These are phyloP conservation scores for Drosophila ogumai DNA, from an alignment of 1,140 invertebrate species.

Conservation along the genomic window DNA sequence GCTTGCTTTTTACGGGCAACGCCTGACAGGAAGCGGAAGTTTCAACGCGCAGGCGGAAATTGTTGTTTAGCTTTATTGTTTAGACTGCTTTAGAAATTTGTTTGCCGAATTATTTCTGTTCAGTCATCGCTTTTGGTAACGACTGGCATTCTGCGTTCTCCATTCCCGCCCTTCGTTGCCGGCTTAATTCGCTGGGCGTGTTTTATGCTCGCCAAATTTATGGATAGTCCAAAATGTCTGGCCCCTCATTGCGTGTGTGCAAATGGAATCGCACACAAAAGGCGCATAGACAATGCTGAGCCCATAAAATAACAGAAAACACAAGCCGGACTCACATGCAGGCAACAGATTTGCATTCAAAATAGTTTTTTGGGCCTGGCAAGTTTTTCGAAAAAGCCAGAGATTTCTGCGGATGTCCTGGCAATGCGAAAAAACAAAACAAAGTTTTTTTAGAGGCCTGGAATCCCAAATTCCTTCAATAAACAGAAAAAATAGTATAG, in stretches of 20 bases:
- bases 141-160: constrained; percentile 15
- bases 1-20: constrained; percentile 58
- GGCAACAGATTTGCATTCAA: constrained; percentile 51
- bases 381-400: constrained; percentile 19
- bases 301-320: constrained; percentile 55
- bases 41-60: constrained; percentile 78
- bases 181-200: constrained; percentile 69
- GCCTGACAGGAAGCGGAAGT: constrained; percentile 76
- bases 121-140: constrained; percentile 60
- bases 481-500: not conserved
- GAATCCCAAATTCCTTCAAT: not conserved
- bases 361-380: constrained; percentile 30
- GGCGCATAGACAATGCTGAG: constrained; percentile 20
- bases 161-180: constrained; percentile 8
- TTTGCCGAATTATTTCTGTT: constrained; percentile 80
- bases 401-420: constrained; percentile 16
- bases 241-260: constrained; percentile 43
- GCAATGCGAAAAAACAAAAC: not conserved
- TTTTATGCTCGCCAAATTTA: constrained; percentile 63
- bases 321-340: constrained; percentile 55
- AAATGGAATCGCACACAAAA: constrained; percentile 7
- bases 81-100: constrained; percentile 80
- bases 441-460: no score
- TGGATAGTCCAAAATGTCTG: constrained; percentile 52
- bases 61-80: constrained; percentile 82